A percentile compares a stretch with the other conserved stretches of the same genome.
Conservation (phyloP, 1,140 invertebrate species). For the Subanguina moxae region DNA sequence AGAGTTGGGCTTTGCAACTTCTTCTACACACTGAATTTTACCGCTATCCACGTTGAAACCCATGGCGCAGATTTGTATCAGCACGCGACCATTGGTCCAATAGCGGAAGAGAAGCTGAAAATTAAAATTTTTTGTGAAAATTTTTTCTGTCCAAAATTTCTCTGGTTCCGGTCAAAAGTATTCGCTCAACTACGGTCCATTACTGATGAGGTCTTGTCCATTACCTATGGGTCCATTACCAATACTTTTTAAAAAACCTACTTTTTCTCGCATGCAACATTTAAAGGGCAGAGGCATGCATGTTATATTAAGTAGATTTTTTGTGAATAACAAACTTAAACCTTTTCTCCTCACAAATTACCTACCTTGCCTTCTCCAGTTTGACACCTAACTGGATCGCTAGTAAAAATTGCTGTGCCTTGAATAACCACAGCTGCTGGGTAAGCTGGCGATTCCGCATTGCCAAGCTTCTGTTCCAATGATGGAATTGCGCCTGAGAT, state of each 20-base stretch:
- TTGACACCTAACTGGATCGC: constrained; percentile 53
- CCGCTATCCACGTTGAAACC: constrained; percentile 47
- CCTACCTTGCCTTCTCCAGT: constrained; percentile 51
- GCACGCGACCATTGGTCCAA: constrained; percentile 55
- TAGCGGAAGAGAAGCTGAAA: constrained; percentile 54
- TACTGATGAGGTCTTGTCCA: no score
- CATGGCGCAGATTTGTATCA: constrained; percentile 54
- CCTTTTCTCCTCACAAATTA: not conserved
- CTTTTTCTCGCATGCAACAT: no score
- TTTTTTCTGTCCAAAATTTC: no score
- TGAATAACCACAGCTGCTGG: constrained; percentile 55
- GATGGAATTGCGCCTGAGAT: constrained; percentile 53
- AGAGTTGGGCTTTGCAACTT: constrained; percentile 11
- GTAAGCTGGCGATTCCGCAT: constrained; percentile 40
- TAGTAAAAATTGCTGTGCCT: constrained; percentile 54
- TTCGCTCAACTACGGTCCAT: no score
- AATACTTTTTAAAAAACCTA: no score
- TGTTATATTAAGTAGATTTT: not conserved
- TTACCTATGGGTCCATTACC: no score
- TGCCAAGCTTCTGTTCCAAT: constrained; percentile 38
- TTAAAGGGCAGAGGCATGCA: not conserved
- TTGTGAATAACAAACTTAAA: not conserved
- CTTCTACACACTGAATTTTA: constrained; percentile 44
- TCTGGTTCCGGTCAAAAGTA: no score
- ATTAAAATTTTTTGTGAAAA: not conserved